phyloP scores from a whole-genome alignment of 2,113 vertebrate genomes.

The Bettongia penicillata region DNA sequence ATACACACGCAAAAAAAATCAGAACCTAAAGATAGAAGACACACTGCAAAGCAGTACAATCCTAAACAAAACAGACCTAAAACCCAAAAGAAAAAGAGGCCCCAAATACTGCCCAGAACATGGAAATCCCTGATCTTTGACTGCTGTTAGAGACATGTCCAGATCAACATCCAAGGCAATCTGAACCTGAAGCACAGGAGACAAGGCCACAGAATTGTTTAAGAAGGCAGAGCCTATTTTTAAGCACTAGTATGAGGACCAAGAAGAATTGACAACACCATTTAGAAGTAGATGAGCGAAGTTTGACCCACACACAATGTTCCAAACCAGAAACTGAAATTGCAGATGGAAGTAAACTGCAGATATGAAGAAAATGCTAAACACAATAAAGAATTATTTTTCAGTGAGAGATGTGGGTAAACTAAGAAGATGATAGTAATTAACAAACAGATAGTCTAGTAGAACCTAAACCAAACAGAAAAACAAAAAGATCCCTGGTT shows the following conservation, averaged over 20 bases:
- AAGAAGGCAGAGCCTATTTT: not conserved
- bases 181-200: not conserved
- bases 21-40: not conserved
- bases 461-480: not conserved
- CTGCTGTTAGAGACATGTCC: not conserved
- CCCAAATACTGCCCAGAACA: not conserved
- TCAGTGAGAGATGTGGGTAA: not conserved
- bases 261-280: not conserved
- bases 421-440: not conserved
- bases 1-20: no score
- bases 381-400: not conserved
- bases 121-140: not conserved
- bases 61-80: not conserved
- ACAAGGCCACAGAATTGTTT: not conserved
- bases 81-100: not conserved
- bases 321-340: not conserved
- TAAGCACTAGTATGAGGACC: not conserved
- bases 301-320: not conserved
- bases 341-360: not conserved
- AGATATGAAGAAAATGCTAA: not conserved
- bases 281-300: not conserved
- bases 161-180: not conserved
- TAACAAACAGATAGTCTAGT: not conserved
- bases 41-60: not conserved
- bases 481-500: not conserved